Base-by-base conservation (phyloP, 1,140 invertebrate genomes). In the Lineus longissimus region DNA sequence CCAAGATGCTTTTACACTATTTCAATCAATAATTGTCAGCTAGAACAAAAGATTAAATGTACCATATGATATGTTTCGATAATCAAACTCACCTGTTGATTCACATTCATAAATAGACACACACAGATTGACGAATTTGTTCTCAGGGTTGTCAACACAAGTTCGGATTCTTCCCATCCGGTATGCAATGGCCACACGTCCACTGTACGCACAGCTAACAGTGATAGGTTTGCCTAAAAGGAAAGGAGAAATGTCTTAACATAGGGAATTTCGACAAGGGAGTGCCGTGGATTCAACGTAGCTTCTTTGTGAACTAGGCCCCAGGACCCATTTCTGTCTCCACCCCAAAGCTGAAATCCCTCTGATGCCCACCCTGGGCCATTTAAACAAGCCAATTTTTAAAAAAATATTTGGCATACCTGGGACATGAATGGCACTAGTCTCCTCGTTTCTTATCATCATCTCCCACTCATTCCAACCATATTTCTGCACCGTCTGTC, bases 71-170 rank as follows among this genome's bases (percentile, higher is more conserved):
- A 36, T 36, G 6, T 27, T 55, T 27, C 19, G 2, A 15, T 4
- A 23, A 2, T 56, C 19, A 57, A 54, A 23, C 63, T 33, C 45
- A 81, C 80, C 97, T 29, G 94, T 97, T 67, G 94, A 97, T 84
- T 99, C 97, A 80, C 97, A 99, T 81, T 99, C 97, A 83, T 97
- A 98, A 66, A 99, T 96, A n/a, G 93, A 92, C 1, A 99, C 92
- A 74, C 79, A 93, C 0, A 97, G 84, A 80, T 96, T 97, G 41
- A 96, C 91, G 80, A 92, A 95, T 45, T 93, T 86, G 0, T 89
- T 88, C 76, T 91, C 89, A 29, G 73, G 82, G 77, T 89, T 90
- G 70, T 87, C 87, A 0, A 72, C 69, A 19, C 67, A 58, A 2
- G 60, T 62, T 55, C 68, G 70, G 11, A 75, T 64, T 17, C 69